These are phyloP conservation scores for Ectropis grisescens DNA, from an alignment of 1,140 invertebrate species.

Conservation along the genomic window DNA sequence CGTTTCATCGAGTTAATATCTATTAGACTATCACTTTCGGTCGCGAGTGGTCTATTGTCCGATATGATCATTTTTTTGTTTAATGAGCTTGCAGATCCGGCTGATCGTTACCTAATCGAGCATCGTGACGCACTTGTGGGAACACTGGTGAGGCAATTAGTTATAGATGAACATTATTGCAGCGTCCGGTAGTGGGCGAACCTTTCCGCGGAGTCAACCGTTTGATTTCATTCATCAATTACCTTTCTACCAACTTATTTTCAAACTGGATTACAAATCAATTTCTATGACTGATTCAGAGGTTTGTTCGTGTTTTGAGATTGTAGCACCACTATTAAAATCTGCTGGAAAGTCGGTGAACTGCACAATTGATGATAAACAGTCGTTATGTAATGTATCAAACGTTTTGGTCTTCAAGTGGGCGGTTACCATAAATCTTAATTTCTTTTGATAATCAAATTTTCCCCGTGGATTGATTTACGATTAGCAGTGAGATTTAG, in stretches of 20 bases:
- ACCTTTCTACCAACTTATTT: no score
- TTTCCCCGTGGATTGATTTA: no score
- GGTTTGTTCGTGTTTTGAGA: no score
- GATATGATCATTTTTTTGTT: slow-evolving; percentile 57
- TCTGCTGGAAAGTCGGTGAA: no score
- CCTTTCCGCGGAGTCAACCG: not conserved
- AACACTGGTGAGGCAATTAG: slow-evolving; percentile 34
- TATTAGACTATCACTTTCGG: slow-evolving; percentile 61
- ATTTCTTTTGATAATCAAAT: no score
- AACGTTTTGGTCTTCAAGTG: no score
- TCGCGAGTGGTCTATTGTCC: slow-evolving; percentile 53
- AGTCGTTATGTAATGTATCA: not conserved
- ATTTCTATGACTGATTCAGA: no score
- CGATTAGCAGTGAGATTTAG: no score
- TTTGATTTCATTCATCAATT: not conserved
- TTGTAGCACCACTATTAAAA: no score
- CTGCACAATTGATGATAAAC: not conserved
- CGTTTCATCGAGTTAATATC: slow-evolving; percentile 41
- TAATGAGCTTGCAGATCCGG: slow-evolving; percentile 54
- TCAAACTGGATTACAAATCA: no score
- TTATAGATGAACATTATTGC: not conserved
- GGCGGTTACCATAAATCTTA: no score
- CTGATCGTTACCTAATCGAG: slow-evolving; percentile 47
- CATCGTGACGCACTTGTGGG: slow-evolving; percentile 42
- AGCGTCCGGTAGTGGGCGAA: not conserved